Evolutionary conservation across 2,888 invertebrate species (phyloP).

Genomic region (Athalia cordata): DNA sequence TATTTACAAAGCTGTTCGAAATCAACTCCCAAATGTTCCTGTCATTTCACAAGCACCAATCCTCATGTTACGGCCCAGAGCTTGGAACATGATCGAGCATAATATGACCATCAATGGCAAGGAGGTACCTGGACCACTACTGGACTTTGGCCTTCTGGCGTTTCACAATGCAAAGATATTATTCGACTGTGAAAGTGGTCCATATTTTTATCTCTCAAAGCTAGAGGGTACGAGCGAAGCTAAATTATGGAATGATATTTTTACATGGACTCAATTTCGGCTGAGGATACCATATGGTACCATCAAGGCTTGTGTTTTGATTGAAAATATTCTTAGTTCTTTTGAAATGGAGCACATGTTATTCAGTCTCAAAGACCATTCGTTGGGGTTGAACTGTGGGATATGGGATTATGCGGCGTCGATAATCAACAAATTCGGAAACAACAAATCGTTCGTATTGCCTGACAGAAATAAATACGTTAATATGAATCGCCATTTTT

Average conservation of each 20-base stretch:
- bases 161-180: slow-evolving; percentile 79
- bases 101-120: slow-evolving; percentile 79
- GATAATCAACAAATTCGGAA: slow-evolving; percentile 80
- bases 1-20: slow-evolving; percentile 76
- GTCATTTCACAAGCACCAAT: slow-evolving; percentile 77
- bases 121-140: slow-evolving; percentile 80
- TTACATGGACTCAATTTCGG: slow-evolving; percentile 78
- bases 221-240: slow-evolving; percentile 81
- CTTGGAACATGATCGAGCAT: slow-evolving; percentile 85
- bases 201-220: slow-evolving; percentile 84
- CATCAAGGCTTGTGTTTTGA: slow-evolving; percentile 83
- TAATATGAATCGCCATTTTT: slow-evolving; percentile 79
- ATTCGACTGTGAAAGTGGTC: slow-evolving; percentile 77
- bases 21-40: slow-evolving; percentile 75
- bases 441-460: slow-evolving; percentile 77
- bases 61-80: slow-evolving; percentile 81
- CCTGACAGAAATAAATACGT: slow-evolving; percentile 83
- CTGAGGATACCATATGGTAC: slow-evolving; percentile 78
- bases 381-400: slow-evolving; percentile 83
- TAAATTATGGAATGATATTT: slow-evolving; percentile 82
- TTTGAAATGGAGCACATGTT: slow-evolving; percentile 84
- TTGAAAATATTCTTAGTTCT: slow-evolving; percentile 82
- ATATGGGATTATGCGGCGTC: slow-evolving; percentile 85
- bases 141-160: slow-evolving; percentile 82
- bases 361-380: slow-evolving; percentile 80